A percentile compares a stretch with the other conserved stretches of the same genome.
phyloP scores from a whole-genome alignment of 2,888 invertebrate species.

The Lycaena phlaeas region DNA sequence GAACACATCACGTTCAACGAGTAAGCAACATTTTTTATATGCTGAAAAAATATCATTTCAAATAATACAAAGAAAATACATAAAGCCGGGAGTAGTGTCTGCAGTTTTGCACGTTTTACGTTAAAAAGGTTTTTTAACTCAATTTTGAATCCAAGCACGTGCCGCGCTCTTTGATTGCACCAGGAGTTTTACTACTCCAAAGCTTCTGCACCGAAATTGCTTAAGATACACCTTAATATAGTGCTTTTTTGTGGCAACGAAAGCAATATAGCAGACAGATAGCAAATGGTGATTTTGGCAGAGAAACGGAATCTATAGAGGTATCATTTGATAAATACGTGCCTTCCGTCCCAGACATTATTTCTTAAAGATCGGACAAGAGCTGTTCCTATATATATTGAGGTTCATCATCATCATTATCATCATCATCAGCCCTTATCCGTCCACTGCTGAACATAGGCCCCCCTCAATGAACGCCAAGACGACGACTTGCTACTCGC shows the following conservation, averaged over 20 bases:
- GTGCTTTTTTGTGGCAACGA: not conserved
- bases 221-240: slow-evolving; percentile 10
- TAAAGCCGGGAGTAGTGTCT: slow-evolving; percentile 3
- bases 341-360: too few relatives aligned
- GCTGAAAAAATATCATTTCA: not conserved
- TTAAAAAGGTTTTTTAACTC: slow-evolving; percentile 8
- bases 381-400: too few relatives aligned
- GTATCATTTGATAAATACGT: too few relatives aligned
- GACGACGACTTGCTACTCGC: too few relatives aligned
- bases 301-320: not conserved
- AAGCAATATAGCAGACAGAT: slow-evolving; percentile 4
- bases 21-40: not conserved
- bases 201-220: slow-evolving; percentile 10
- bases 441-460: too few relatives aligned
- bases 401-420: too few relatives aligned
- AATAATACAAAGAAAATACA: slow-evolving; percentile 1
- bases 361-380: too few relatives aligned
- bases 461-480: too few relatives aligned
- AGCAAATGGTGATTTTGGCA: not conserved
- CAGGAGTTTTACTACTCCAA: slow-evolving; percentile 9
- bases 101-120: slow-evolving; percentile 7
- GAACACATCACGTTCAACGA: too few relatives aligned
- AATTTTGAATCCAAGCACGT: slow-evolving; percentile 9
- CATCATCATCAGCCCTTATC: too few relatives aligned
- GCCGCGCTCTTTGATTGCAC: slow-evolving; percentile 11